Evolutionary conservation across 2,113 vertebrate species (phyloP).

Genomic region (Terrapene triunguis): DNA sequence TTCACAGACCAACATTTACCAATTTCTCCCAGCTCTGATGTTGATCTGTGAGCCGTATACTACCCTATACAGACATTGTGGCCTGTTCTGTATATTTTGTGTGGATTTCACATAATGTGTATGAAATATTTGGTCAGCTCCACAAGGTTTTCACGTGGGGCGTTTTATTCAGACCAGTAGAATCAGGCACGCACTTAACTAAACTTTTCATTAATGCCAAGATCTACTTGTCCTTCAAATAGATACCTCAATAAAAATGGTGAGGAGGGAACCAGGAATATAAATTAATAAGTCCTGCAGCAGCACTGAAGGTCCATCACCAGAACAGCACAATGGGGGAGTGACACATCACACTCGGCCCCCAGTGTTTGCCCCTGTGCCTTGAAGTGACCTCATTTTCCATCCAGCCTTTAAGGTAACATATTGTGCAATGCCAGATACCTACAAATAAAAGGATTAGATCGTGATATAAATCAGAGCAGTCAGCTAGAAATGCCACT

Average conservation of each 20-base stretch:
- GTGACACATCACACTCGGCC: not conserved
- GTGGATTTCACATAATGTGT: not conserved
- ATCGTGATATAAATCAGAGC: not conserved
- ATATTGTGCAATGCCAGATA: not conserved
- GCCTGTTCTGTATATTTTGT: not conserved
- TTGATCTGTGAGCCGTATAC: not conserved
- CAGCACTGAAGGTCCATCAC: not conserved
- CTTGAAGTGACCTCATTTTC: not conserved
- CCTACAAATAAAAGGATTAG: too few relatives aligned
- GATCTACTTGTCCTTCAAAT: not conserved
- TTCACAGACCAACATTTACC: too few relatives aligned
- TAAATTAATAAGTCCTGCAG: not conserved
- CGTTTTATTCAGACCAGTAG: not conserved
- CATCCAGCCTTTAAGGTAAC: not conserved
- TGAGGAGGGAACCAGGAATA: not conserved
- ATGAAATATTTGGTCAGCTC: not conserved
- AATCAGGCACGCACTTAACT: not conserved
- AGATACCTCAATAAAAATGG: not conserved
- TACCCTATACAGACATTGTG: not conserved
- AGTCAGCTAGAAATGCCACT: not conserved
- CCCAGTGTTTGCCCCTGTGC: not conserved
- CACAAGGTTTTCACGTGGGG: not conserved
- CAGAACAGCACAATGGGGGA: not conserved
- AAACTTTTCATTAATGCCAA: not conserved
- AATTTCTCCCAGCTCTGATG: too few relatives aligned